These are phyloP conservation scores for Cheilosia vernalis DNA, from an alignment of 2,888 invertebrate genomes.

Conservation along the genomic window DNA sequence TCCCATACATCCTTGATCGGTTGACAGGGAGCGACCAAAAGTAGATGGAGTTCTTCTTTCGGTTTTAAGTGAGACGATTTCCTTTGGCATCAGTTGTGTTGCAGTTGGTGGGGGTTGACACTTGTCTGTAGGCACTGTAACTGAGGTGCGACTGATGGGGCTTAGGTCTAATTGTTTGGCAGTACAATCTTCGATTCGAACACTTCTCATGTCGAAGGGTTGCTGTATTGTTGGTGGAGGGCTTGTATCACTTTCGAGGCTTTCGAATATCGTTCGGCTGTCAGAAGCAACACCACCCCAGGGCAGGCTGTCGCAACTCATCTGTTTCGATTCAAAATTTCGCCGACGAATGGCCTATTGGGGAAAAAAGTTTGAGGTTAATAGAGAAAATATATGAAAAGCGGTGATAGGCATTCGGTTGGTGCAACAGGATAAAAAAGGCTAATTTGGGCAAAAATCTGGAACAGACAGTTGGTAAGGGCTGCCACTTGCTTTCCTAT, in stretches of 20 bases:
- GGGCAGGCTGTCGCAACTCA: slow-evolving; percentile 82
- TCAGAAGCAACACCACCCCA: slow-evolving; percentile 81
- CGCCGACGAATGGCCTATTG: slow-evolving; percentile 83
- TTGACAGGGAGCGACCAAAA: slow-evolving; percentile 81
- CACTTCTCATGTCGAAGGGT: slow-evolving; percentile 80
- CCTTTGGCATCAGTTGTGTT: slow-evolving; percentile 50
- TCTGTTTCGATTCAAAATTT: slow-evolving; percentile 85
- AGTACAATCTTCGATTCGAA: slow-evolving; percentile 80
- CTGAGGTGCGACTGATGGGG: slow-evolving; percentile 40
- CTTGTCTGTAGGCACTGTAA: slow-evolving; percentile 45
- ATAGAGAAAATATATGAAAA: not conserved
- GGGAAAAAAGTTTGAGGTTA: not conserved
- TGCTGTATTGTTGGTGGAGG: slow-evolving; percentile 75
- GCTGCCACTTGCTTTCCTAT: too few relatives aligned
- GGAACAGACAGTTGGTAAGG: too few relatives aligned
- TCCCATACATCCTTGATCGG: slow-evolving; percentile 80
- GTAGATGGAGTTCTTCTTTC: slow-evolving; percentile 57
- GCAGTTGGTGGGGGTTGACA: slow-evolving; percentile 46
- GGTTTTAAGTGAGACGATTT: slow-evolving; percentile 47
- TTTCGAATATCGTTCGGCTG: slow-evolving; percentile 82
- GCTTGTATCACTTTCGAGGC: slow-evolving; percentile 81
- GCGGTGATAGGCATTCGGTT: too few relatives aligned
- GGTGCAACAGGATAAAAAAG: too few relatives aligned
- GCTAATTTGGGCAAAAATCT: too few relatives aligned
- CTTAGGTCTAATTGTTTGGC: slow-evolving; percentile 70